Evolutionary conservation across 2,888 invertebrate species (phyloP), one percentile per base, ranked within the genome.

Genomic region (Eustalomyia histrio): DNA sequence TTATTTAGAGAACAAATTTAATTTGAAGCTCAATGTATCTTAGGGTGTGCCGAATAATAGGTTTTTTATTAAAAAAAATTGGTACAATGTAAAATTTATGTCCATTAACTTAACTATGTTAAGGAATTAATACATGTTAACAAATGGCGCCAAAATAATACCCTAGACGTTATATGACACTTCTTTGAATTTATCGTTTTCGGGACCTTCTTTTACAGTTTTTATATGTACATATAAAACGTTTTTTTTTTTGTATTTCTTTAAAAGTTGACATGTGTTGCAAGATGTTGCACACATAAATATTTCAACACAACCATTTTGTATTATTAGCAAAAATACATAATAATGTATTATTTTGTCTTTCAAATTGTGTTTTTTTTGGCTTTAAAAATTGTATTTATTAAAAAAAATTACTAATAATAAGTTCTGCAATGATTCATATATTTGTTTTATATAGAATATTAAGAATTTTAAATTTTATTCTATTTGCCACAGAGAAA

Each of bases 201-300:
- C 29, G 29, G 29, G 29, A 29, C 29, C 7, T 3, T 4, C 29
- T 72, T 29, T 39, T 35, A 33, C 39, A 39, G 14, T 6, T 29
- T 29, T 29, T 21, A 21, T 29, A 29, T 29, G 29, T 7, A 39
- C 39, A 39, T 39, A 39, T 14, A 39, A 12, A 39, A 12, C 12
- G 39, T 1, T 39, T 10, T 35, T 35, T 8, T 35, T 39, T 10
- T 39, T 39, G 39, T 12, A 39, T 39, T 55, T 33, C 29, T 29
- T 24, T 35, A 7, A 16, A 18, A 10, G 35, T 74, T 74, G 74
- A 60, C 74, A 74, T 35, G 17, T 65, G 58, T 65, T 65, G 33
- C 52, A 52, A 65, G 57, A 72, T 55, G 24, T 61, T 63, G 61
- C 61, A 39, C 8, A 16, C 50, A 39, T 65, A 52, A 74, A 65